Conservation (phyloP, 1,140 invertebrate species). For the Latrodectus geometricus region DNA sequence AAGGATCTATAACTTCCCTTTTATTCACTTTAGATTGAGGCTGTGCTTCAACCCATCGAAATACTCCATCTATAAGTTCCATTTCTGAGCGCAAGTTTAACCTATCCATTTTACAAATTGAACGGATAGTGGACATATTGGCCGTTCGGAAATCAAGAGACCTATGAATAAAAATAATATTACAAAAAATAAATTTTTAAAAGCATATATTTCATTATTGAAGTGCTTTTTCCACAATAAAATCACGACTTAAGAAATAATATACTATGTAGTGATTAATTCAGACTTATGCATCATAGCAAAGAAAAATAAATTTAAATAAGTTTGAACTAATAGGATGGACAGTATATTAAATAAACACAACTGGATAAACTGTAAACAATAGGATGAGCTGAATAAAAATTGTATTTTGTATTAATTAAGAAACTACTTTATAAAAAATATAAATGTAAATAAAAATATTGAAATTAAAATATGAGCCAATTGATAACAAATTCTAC, state of each 20-base stretch:
- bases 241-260: neutral
- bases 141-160: slow-evolving; percentile 6
- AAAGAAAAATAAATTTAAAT: no score
- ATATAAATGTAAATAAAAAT: no score
- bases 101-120: slow-evolving; percentile 18
- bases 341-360: no score
- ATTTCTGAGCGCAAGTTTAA: slow-evolving; percentile 12
- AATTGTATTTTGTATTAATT: no score
- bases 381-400: no score
- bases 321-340: no score
- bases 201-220: neutral
- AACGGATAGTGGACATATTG: neutral
- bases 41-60: neutral
- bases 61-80: slow-evolving; percentile 4
- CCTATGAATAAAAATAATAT: neutral
- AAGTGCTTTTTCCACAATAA: neutral
- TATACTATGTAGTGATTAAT: neutral
- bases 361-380: no score
- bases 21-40: neutral
- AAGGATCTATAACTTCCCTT: neutral
- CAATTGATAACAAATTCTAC: no score
- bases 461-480: no score
- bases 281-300: no score
- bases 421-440: no score
- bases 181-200: no score